Conservation (phyloP, 2,888 invertebrate genomes). For the Ennomos quercinarius region DNA sequence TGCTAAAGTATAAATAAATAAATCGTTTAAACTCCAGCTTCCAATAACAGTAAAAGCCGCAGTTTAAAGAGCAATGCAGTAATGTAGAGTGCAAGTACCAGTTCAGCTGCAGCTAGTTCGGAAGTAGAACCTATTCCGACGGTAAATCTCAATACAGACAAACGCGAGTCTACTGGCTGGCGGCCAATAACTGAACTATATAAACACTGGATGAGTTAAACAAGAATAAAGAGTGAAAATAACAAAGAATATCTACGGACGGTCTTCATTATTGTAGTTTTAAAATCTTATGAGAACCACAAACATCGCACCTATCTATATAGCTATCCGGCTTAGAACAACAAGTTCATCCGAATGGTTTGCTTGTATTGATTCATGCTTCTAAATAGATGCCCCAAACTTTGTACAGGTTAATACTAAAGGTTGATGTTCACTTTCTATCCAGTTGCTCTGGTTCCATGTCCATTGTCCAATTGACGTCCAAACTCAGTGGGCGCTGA, state of each 20-base stretch:
- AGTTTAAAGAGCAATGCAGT: conserved; percentile 41
- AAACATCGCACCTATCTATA: no score
- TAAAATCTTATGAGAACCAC: no score
- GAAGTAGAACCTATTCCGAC: conserved; percentile 48
- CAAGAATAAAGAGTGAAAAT: no score
- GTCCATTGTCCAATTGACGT: conserved; percentile 11
- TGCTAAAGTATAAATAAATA: no score
- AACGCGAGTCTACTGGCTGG: conserved; percentile 60
- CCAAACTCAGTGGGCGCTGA: conserved; percentile 19
- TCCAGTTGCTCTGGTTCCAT: conserved; percentile 1
- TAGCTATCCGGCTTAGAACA: no score
- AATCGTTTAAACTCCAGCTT: conserved; percentile 7
- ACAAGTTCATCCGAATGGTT: no score
- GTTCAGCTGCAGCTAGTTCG: conserved; percentile 37
- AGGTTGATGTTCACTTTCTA: not conserved
- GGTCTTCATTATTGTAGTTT: no score
- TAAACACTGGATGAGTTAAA: conserved; percentile 40
- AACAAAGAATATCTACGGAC: no score
- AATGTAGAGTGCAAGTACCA: conserved; percentile 35
- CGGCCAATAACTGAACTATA: conserved; percentile 47
- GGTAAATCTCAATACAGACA: conserved; percentile 71
- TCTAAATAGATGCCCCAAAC: no score
- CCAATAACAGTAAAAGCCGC: conserved; percentile 12
- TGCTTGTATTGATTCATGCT: no score
- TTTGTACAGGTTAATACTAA: no score